Conservation (phyloP, 2,888 invertebrate genomes). For the Himalopsyche tibetana region DNA sequence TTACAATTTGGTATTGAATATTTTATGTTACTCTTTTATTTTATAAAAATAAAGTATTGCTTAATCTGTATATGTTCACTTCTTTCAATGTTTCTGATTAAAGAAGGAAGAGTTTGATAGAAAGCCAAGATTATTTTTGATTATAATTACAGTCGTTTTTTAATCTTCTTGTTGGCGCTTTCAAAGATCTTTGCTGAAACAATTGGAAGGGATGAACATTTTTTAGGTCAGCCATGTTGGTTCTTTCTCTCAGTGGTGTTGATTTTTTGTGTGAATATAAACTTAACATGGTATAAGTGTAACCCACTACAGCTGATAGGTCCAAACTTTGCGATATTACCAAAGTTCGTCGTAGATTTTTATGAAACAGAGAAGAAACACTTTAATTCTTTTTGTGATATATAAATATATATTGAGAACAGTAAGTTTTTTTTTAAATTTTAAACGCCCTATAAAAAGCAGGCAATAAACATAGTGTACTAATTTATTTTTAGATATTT, state of each 20-base stretch:
- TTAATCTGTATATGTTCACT: too few relatives aligned
- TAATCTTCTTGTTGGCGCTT: neutral
- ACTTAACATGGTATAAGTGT: neutral
- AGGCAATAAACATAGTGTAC: neutral
- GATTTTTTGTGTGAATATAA: neutral
- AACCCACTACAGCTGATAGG: neutral
- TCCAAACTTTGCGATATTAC: neutral
- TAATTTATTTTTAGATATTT: too few relatives aligned
- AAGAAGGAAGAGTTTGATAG: too few relatives aligned
- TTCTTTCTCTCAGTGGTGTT: neutral
- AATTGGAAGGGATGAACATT: neutral
- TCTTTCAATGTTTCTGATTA: too few relatives aligned
- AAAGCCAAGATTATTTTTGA: too few relatives aligned
- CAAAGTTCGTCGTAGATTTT: neutral
- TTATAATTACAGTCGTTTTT: too few relatives aligned
- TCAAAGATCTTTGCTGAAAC: neutral
- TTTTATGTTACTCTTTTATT: too few relatives aligned
- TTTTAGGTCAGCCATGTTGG: neutral
- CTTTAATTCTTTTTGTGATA: neutral
- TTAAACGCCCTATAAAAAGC: neutral
- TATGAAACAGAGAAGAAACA: neutral
- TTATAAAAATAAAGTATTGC: too few relatives aligned
- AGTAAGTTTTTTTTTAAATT: neutral
- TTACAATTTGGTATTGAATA: too few relatives aligned
- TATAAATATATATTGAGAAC: neutral